These are phyloP conservation scores for Drosophila greeni DNA, from an alignment of 2,888 invertebrate species.

Conservation along the genomic window DNA sequence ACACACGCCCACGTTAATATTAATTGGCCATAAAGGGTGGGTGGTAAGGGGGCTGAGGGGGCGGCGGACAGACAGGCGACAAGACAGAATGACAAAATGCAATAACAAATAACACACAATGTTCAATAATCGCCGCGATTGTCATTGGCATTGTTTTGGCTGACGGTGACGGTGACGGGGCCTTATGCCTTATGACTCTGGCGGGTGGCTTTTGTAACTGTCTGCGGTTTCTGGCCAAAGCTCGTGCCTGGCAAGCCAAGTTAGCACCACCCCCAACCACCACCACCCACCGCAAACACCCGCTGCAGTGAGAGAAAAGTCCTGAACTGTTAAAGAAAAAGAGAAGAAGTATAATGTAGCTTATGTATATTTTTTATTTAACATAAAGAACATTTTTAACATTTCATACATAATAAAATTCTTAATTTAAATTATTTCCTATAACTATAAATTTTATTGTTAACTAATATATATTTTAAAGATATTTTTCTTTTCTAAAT, in stretches of 20 bases:
- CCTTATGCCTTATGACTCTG: constrained; percentile 14
- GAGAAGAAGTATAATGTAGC: too few species aligned
- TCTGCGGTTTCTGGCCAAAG: constrained; percentile 27
- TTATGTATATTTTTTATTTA: neutral
- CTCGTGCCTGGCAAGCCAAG: constrained; percentile 69
- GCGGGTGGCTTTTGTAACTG: constrained; percentile 29
- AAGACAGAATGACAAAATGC: constrained; percentile 74
- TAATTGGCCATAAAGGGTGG: constrained; percentile 60
- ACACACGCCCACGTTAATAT: constrained; percentile 73
- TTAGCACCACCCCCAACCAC: constrained; percentile 8
- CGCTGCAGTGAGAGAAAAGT: neutral
- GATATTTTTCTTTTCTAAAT: neutral
- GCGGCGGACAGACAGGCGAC: constrained; percentile 62
- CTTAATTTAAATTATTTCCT: neutral
- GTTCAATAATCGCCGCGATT: constrained; percentile 72
- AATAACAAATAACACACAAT: constrained; percentile 49
- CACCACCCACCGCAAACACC: neutral
- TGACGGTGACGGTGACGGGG: constrained; percentile 14
- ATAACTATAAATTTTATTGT: neutral
- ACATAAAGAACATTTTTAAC: neutral
- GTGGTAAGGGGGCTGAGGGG: neutral
- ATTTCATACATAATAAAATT: neutral
- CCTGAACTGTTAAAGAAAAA: too few species aligned
- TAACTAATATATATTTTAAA: neutral
- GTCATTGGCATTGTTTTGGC: constrained; percentile 62